Conservation (phyloP, 2,888 invertebrate genomes). For the Tenthredo scrophulariae region DNA sequence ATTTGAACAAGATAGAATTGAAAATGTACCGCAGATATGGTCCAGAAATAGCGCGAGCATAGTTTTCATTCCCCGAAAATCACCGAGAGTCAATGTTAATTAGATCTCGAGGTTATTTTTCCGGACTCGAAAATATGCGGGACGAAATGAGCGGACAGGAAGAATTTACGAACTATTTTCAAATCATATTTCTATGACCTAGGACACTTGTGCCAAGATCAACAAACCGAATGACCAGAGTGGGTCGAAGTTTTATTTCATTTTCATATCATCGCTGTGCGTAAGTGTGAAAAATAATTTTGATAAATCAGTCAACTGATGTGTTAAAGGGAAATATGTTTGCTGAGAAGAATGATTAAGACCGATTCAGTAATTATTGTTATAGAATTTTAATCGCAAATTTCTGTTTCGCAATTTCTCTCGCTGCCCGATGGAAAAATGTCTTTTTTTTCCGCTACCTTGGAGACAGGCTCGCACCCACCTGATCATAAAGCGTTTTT, state of each 20-base stretch:
- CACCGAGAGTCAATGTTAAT: constrained; percentile 13
- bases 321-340: neutral
- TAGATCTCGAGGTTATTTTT: neutral
- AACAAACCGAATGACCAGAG: constrained; percentile 24
- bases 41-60: neutral
- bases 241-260: neutral
- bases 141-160: neutral
- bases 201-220: constrained; percentile 12
- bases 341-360: neutral
- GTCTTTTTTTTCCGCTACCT: neutral
- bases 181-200: constrained; percentile 8
- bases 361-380: neutral
- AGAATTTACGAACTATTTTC: neutral
- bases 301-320: neutral
- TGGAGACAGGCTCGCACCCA: neutral
- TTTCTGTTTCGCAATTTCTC: neutral
- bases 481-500: neutral
- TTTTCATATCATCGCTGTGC: neutral
- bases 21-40: neutral
- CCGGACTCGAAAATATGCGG: neutral
- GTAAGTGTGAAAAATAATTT: neutral
- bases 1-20: neutral
- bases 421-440: neutral
- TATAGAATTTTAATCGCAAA: neutral
- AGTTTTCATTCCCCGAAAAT: neutral